Conservation (phyloP, 2,797 vertebrate genomes). For the Muscicapa comitata region DNA sequence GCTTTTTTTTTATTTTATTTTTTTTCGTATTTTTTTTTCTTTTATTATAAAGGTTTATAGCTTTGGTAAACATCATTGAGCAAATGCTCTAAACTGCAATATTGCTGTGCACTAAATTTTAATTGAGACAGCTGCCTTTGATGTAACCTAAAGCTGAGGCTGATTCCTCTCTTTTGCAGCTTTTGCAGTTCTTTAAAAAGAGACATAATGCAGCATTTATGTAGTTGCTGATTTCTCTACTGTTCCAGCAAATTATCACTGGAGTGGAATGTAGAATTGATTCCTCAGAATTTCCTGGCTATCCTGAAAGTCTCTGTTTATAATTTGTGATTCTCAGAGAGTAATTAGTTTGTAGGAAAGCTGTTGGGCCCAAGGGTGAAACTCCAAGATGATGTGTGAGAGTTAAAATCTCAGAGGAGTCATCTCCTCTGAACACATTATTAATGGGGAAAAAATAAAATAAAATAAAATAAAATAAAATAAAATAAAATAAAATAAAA, state of each 20-base stretch:
- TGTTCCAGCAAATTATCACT: background rate
- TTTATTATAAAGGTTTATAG: background rate
- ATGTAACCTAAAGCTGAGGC: background rate
- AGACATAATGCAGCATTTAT: constrained; percentile 19
- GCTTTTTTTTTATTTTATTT: background rate
- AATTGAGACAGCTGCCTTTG: background rate
- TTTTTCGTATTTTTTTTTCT: fast-evolving
- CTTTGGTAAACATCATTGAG: background rate
- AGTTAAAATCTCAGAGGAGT: background rate
- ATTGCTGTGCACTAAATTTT: background rate
- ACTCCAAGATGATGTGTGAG: background rate
- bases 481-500: no score
- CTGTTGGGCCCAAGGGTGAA: background rate
- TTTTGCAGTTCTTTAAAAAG: constrained; percentile 13
- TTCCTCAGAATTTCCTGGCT: background rate
- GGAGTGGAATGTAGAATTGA: background rate
- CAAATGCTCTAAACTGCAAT: background rate
- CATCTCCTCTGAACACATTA: background rate
- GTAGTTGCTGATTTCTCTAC: background rate
- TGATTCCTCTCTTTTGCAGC: background rate
- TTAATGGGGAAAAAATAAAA: background rate
- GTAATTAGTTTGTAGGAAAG: background rate
- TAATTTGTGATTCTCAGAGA: background rate
- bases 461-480: background rate
- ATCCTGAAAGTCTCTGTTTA: background rate